phyloP scores from a whole-genome alignment of 2,113 vertebrate species.

The Brachirus orientalis region DNA sequence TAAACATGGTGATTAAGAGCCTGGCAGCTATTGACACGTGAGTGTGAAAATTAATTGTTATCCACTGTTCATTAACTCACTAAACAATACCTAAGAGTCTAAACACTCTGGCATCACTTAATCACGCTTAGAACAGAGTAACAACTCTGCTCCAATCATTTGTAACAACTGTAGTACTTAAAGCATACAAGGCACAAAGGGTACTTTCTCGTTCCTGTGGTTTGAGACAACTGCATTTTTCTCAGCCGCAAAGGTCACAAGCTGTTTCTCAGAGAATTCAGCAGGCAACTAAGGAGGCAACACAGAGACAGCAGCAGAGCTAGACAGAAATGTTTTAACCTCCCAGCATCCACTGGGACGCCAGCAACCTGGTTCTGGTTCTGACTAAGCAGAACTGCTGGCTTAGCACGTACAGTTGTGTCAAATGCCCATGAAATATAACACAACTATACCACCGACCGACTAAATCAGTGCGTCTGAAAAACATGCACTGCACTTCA shows the following conservation, averaged over 20 bases:
- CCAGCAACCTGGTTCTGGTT: not conserved
- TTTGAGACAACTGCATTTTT: not conserved
- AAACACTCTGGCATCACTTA: conserved; percentile 10
- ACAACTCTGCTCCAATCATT: not conserved
- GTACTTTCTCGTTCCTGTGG: not conserved
- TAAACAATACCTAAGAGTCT: conserved; percentile 14
- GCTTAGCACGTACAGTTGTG: too few species aligned
- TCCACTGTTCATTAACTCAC: conserved; percentile 30
- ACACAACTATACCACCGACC: too few species aligned
- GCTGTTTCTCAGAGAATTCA: not conserved
- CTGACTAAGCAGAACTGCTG: not conserved
- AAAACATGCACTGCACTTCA: too few species aligned
- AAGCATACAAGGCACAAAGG: not conserved
- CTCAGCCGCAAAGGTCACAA: not conserved
- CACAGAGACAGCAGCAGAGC: not conserved
- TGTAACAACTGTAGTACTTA: not conserved
- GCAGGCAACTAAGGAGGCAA: not conserved
- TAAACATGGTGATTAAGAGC: conserved; percentile 3
- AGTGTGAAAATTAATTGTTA: conserved; percentile 13
- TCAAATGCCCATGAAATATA: too few species aligned
- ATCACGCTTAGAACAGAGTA: not conserved
- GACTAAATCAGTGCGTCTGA: too few species aligned
- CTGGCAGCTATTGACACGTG: conserved; percentile 23
- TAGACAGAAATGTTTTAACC: not conserved
- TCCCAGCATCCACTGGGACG: too few species aligned